Base-by-base conservation (phyloP, 2,888 invertebrate species). In the Sphecodes monilicornis region DNA sequence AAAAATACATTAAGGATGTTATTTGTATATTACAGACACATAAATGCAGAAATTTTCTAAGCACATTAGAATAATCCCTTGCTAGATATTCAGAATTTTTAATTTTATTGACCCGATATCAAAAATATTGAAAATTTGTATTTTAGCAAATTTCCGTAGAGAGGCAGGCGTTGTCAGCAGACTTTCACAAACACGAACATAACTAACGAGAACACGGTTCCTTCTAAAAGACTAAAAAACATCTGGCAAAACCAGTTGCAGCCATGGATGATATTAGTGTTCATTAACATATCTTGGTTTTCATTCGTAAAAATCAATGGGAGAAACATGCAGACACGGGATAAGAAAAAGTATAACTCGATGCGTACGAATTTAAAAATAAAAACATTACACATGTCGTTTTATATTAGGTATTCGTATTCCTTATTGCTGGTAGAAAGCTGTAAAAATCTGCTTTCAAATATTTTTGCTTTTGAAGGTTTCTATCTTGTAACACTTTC, bases 181-280 rank as follows among this genome's bases (percentile, higher is more conserved):
- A 60, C 60, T 60, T 60, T 60, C 60, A 60, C 60, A 29, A 60
- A 60, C 60, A 32, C 60, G 60, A 60, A 60, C 60, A 60, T 60
- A 60, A 60, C 60, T 60, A 60, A 60, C 60, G 29, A 60, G 60
- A 60, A 60, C 60, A n/a, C 54, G 11, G 54, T 54, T 60, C 60
- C 60, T 60, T 60, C 60, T 60, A 60, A 60, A 60, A 60, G 60
- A 60, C 60, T 60, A 60, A 60, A 60, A 60, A 60, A 60, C 18
- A 60, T 60, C 60, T 3, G 60, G 60, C 60, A 60, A 60, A 60
- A 60, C 60, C 60, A 60, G 60, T 60, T 60, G 60, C 60, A 60
- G 60, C 29, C 29, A 60, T 32, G 60, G 60, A 60, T 60, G 60
- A 60, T 32, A 8, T 60, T 60, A 29, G 60, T 29, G 60, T 29